Base-by-base conservation (phyloP, 2,113 vertebrate genomes). In the Corydoras sp. region DNA sequence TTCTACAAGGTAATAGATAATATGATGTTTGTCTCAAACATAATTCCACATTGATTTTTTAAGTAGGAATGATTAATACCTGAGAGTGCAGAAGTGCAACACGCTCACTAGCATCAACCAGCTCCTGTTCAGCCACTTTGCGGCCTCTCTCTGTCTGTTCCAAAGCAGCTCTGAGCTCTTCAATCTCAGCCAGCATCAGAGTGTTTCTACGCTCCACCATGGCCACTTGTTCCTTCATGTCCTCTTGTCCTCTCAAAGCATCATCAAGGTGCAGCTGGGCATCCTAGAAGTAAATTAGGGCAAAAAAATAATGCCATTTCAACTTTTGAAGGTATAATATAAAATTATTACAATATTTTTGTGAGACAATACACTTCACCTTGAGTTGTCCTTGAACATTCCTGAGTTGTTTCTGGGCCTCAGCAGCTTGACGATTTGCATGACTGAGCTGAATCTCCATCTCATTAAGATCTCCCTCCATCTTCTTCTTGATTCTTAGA, bases 241-340 rank as follows among this genome's bases (percentile, higher is more conserved):
- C 74, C 5, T 97, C 94, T 71, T 94, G 85, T n/a, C 77, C 82
- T 81, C 87, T 86, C 58, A 87, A n/a, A 29, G 89, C 85, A 30
- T 93, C 90, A 9, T 94, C 92, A 75, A 95, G 86, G 69, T 93
- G 92, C 78, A 95, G 71, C 79, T 95, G 91, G 74, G 89, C 88
- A 73, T 94, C 94, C 93, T 94, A 49, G 43, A 32, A 30, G 50
- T 2, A 24, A 60, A 43, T 12, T 24, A 29, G 3, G 18, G 18
- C 18, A 65, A 73, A 15, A 18, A 9, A 24, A 15, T 8, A 12
- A 43, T 43, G 4, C 35, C 8, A 48, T 18, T n/a, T 3, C 10
- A 43, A 0, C 0, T 65, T 31, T 5, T 24, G 11, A 2, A 14
- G 18, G 18, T 54, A 29, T 48, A 12, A 43, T 43, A 5, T 43